Evolutionary conservation across 2,113 vertebrate genomes (phyloP), one percentile per base, ranked within the genome.

Genomic region (Passer montanus): DNA sequence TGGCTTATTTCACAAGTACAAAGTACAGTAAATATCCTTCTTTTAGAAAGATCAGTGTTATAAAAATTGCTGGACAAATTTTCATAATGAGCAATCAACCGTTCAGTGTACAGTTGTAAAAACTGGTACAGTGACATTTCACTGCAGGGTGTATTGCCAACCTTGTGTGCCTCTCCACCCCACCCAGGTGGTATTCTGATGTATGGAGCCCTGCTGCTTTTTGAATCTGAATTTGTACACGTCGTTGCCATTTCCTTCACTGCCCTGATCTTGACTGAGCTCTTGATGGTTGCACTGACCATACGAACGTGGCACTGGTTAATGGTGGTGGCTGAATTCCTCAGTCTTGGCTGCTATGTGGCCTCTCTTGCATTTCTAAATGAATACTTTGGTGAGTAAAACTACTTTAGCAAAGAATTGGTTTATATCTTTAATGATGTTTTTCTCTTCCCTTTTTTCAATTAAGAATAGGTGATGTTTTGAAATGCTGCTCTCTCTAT

Each of bases 221-320:
- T 99, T 30, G 99, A 99, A 97, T 99, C 99, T 0, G 99, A 99
- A 97, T 99, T 99, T 16, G 99, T 99, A 46, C 99, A 99, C 7
- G 99, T 99, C 7, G 99, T 99, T 88, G 99, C 99, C 97, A 99
- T 99, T 98, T 99, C 99, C 74, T 99, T 99, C 98, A 99, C 99
- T 11, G 99, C 99, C 8, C 98, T 99, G 27, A 97, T 99, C 93
- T 96, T 99, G 90, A 99, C 99, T 1, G 99, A 99, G 97, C 98
- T 99, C 94, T 98, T 99, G 94, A 99, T 99, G 99, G 99, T 99
- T 97, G 99, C 99, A 8, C 98, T 99, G 92, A 99, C 99, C 10
- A 96, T 99, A 82, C 97, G 99, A 14, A 99, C 99, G 0, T 99
- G 99, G 99, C 99, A 99, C 98, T 99, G 99, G 98, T 98, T 99